Evolutionary conservation across 2,113 vertebrate species (phyloP).

Genomic region (Tachycineta bicolor): DNA sequence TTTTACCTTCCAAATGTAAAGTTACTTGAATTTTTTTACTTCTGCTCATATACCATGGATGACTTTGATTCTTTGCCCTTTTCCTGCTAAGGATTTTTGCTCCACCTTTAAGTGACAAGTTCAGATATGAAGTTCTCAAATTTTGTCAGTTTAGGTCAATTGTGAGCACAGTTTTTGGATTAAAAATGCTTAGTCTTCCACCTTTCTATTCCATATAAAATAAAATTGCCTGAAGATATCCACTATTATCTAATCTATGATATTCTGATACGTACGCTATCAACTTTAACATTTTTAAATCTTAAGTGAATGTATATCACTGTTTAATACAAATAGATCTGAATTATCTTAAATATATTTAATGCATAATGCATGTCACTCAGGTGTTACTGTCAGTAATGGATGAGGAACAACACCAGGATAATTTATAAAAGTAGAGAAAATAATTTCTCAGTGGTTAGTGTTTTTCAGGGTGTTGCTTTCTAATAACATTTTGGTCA

Average conservation of each 20-base stretch:
- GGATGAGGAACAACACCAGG: background rate
- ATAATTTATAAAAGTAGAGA: conserved; percentile 4
- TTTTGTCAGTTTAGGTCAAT: conserved; percentile 34
- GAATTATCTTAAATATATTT: conserved; percentile 40
- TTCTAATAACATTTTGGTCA: conserved; percentile 36
- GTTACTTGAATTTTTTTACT: background rate
- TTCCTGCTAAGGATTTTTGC: background rate
- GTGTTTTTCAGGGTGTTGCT: conserved; percentile 3
- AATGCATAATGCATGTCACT: conserved; percentile 20
- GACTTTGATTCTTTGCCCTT: conserved; percentile 12
- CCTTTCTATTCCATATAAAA: background rate
- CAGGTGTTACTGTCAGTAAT: conserved; percentile 27
- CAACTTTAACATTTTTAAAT: background rate
- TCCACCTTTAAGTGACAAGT: conserved; percentile 12
- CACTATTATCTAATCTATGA: background rate
- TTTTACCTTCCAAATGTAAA: background rate
- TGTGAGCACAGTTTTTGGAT: background rate
- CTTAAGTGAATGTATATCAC: conserved; percentile 3
- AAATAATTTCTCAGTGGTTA: background rate
- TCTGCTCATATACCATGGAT: background rate
- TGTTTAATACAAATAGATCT: conserved; percentile 42
- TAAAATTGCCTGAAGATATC: conserved; percentile 23
- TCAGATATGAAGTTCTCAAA: background rate
- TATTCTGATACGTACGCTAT: background rate
- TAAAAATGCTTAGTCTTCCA: background rate